These are phyloP conservation scores for Saccostrea glomerata DNA, from an alignment of 1,140 invertebrate genomes.

Conservation along the genomic window DNA sequence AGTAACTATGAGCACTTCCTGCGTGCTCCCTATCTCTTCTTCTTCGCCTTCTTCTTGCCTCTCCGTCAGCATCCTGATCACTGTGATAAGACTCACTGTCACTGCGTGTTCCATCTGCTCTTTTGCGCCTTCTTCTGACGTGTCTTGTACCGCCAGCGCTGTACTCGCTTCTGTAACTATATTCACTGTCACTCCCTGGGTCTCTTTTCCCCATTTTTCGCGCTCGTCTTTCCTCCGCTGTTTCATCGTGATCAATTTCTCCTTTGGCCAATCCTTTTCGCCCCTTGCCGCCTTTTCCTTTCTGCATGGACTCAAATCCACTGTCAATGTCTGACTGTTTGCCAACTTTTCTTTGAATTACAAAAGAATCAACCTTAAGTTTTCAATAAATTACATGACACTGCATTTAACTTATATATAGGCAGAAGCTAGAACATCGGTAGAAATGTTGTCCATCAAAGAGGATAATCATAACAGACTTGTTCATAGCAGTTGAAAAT, in stretches of 20 bases:
- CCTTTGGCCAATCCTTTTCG: constrained; percentile 56
- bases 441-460: too few relatives aligned
- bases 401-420: too few relatives aligned
- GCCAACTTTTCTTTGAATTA: constrained; percentile 64
- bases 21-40: constrained; percentile 69
- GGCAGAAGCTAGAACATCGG: too few relatives aligned
- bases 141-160: constrained; percentile 76
- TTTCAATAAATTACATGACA: too few relatives aligned
- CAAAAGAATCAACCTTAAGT: not conserved
- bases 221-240: constrained; percentile 61
- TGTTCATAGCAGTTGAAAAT: too few relatives aligned
- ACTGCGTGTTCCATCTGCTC: constrained; percentile 75
- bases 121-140: constrained; percentile 70
- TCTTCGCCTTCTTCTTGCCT: constrained; percentile 69
- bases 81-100: constrained; percentile 76
- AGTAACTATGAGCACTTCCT: constrained; percentile 76
- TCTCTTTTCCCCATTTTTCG: constrained; percentile 71
- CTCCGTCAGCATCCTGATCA: constrained; percentile 71
- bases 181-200: constrained; percentile 74
- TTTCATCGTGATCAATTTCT: constrained; percentile 64
- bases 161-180: constrained; percentile 73
- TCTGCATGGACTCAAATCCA: constrained; percentile 68
- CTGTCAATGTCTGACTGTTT: constrained; percentile 67
- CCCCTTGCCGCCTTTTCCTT: constrained; percentile 61
- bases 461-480: too few relatives aligned